Evolutionary conservation across 2,797 vertebrate species (phyloP).

Genomic region (Euphonia xanthogaster): DNA sequence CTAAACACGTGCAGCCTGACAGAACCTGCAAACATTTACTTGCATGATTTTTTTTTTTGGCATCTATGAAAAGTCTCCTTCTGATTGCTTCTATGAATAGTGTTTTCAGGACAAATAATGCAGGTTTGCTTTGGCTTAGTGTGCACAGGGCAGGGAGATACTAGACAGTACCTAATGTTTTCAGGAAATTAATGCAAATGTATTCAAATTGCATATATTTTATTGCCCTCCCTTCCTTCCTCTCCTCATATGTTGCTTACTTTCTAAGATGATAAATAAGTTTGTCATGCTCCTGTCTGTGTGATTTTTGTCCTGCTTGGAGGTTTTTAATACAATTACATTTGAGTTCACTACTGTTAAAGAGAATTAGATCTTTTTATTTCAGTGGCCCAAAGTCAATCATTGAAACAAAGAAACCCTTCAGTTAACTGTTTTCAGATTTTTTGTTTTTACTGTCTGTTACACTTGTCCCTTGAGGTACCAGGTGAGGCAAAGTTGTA

Average conservation of each 20-base stretch:
- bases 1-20: not conserved
- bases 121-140: not conserved
- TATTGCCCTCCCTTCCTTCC: not conserved
- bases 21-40: not conserved
- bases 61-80: not conserved
- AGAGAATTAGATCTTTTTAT: not conserved
- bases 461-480: not conserved
- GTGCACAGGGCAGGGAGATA: not conserved
- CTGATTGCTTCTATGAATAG: not conserved
- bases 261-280: not conserved
- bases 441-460: not conserved
- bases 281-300: not conserved
- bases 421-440: not conserved
- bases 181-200: not conserved
- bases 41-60: not conserved
- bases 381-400: not conserved
- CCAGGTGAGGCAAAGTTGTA: not conserved
- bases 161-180: not conserved
- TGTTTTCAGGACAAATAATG: not conserved
- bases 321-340: not conserved
- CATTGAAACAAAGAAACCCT: not conserved
- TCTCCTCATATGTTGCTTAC: not conserved
- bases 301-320: not conserved
- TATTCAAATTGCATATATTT: constrained; percentile 12
- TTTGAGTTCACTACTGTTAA: not conserved